Conservation (phyloP, 2,888 invertebrate species). For the Trachelus troglodyta region DNA sequence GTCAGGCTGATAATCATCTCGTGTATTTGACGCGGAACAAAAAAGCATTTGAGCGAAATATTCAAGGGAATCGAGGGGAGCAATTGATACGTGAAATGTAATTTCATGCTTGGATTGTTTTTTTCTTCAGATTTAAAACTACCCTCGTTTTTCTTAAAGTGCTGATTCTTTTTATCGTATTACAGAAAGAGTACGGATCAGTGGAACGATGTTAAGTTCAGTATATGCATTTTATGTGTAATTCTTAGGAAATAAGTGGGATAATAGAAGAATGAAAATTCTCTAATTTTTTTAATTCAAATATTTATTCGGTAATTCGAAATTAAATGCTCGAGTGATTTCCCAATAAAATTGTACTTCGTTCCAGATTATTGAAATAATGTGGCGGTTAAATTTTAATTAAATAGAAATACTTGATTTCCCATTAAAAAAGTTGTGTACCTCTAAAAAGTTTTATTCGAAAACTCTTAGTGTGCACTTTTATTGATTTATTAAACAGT, state of each 20-base stretch:
- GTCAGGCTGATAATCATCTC: not conserved
- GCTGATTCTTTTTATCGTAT: too few species aligned
- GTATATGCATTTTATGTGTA: too few species aligned
- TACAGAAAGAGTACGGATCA: too few species aligned
- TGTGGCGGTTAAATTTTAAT: not conserved
- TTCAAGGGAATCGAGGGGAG: not conserved
- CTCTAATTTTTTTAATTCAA: not conserved
- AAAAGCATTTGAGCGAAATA: not conserved
- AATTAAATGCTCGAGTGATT: not conserved
- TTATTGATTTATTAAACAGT: not conserved
- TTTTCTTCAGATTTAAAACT: too few species aligned
- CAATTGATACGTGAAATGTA: too few species aligned
- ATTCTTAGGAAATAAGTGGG: not conserved
- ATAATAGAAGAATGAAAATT: not conserved
- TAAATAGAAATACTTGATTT: not conserved
- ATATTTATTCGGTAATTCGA: not conserved
- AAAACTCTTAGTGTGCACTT: not conserved
- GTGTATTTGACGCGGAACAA: not conserved
- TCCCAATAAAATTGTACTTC: not conserved
- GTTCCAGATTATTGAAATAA: not conserved
- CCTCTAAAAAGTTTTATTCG: not conserved
- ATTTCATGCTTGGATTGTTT: too few species aligned
- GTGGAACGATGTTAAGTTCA: too few species aligned
- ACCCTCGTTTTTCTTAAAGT: too few species aligned
- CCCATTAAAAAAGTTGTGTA: not conserved